Evolutionary conservation across 2,888 invertebrate species (phyloP), one percentile per base, ranked within the genome.

Genomic region (Agrochola litura): DNA sequence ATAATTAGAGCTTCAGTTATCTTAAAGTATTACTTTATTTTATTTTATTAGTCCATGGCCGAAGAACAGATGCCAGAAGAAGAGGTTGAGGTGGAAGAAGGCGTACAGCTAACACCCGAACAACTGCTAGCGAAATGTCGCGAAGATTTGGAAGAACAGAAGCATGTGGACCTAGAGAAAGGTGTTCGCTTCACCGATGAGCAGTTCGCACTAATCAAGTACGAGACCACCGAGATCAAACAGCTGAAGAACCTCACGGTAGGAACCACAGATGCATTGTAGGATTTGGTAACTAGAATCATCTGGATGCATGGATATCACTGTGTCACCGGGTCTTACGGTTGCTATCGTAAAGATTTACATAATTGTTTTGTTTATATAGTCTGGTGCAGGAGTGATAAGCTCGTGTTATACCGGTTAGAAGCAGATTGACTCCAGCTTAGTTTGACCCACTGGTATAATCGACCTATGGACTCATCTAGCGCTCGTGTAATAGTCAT

Each of bases 161-260:
- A 93, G 81, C 91, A 88, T 49, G 82, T 92, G 0, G 97, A 97
- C 82, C 97, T 97, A 30, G 95, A 97, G 66, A 97, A 97, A 37
- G 97, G 97, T 76, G 96, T 97, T 43, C 94, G 96, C 89, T 97
- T 97, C 84, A 95, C 96, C 0, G 96, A 97, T 52, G 97, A 97
- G 74, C 97, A 97, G 82, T 97, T 96, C 85, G 97, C 97, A 14
- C 93, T 94, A 54, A 93, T 97, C 72, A 97, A 97, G 92, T 98
- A 97, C 86, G 98, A 98, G 92, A 97, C 97, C 12, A 97, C 97
- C 16, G 95, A 97, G 65, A 95, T 98, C 16, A 97, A 97, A 90
- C 93, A 90, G 1, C 94, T 98, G 12, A 97, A 97, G 89, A 96
- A 92, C 72, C 96, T 97, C 43, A 96, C 97, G 95, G 98, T 98